phyloP scores from a whole-genome alignment of 2,797 vertebrate species.

The Glyptemys insculpta region DNA sequence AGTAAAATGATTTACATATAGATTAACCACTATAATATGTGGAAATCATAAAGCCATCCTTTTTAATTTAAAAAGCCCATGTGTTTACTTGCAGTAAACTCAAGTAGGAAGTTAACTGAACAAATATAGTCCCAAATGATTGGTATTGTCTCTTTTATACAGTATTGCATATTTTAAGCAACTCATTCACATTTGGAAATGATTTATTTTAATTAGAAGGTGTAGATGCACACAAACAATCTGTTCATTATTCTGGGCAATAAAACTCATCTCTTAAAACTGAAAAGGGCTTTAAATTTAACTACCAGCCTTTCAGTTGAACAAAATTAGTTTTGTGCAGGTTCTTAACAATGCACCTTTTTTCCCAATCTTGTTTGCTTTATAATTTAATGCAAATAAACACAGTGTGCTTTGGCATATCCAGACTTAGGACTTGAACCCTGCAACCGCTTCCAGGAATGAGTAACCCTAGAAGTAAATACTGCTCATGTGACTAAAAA shows the following conservation, averaged over 20 bases:
- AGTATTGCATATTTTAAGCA: neutral
- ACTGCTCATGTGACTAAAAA: accelerated
- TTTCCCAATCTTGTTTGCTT: neutral
- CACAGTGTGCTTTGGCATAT: neutral
- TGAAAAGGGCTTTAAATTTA: neutral
- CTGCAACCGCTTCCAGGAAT: neutral
- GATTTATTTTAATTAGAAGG: neutral
- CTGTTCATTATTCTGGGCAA: neutral
- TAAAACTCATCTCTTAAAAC: neutral
- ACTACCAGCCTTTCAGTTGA: accelerated
- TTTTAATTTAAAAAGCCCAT: neutral
- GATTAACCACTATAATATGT: neutral
- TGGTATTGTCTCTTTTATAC: neutral
- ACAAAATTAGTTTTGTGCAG: accelerated
- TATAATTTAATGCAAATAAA: neutral
- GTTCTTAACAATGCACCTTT: neutral
- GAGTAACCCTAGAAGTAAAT: neutral
- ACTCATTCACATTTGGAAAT: neutral
- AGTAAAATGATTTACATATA: neutral
- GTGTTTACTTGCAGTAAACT: neutral
- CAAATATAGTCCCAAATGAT: neutral
- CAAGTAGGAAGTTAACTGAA: neutral
- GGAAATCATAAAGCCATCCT: neutral
- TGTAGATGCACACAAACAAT: neutral
- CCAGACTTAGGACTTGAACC: neutral